Conservation (phyloP, 2,888 invertebrate genomes). For the Tenthredo mesomela region DNA sequence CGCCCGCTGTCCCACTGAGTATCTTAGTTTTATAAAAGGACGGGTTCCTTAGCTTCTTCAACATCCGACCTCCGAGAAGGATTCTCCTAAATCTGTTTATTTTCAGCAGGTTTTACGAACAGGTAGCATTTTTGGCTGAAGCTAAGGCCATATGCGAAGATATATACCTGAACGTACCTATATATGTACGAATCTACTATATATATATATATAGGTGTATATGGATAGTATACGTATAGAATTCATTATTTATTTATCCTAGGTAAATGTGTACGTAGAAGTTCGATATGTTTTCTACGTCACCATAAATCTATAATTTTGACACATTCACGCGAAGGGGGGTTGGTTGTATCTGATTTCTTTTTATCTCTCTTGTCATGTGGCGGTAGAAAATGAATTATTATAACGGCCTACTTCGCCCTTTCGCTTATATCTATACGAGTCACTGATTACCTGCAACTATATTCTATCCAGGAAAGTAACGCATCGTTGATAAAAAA, state of each 20-base stretch:
- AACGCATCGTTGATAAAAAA: slow-evolving; percentile 31
- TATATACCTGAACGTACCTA: too few relatives aligned
- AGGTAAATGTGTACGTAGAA: slow-evolving; percentile 3
- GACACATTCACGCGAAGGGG: not conserved
- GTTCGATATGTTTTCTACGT: slow-evolving; percentile 18
- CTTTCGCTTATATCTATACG: not conserved
- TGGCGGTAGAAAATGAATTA: slow-evolving; percentile 21
- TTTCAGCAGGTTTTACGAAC: slow-evolving; percentile 58
- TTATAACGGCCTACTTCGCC: slow-evolving; percentile 17
- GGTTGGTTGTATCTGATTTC: not conserved
- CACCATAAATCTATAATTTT: slow-evolving; percentile 16
- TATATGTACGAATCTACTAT: not conserved
- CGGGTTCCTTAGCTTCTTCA: slow-evolving; percentile 26
- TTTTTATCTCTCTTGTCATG: slow-evolving; percentile 1
- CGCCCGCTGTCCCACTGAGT: slow-evolving; percentile 63
- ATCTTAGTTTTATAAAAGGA: not conserved
- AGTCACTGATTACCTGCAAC: slow-evolving; percentile 6
- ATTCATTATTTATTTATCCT: slow-evolving; percentile 5
- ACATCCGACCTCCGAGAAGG: slow-evolving; percentile 43
- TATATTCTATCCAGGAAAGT: not conserved
- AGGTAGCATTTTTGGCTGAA: slow-evolving; percentile 32
- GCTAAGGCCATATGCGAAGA: not conserved
- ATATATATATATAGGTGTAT: too few relatives aligned
- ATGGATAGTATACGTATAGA: too few relatives aligned
- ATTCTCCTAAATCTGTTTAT: slow-evolving; percentile 70